Evolutionary conservation across 2,888 invertebrate genomes (phyloP).

Genomic region (Tiliacea aurago): DNA sequence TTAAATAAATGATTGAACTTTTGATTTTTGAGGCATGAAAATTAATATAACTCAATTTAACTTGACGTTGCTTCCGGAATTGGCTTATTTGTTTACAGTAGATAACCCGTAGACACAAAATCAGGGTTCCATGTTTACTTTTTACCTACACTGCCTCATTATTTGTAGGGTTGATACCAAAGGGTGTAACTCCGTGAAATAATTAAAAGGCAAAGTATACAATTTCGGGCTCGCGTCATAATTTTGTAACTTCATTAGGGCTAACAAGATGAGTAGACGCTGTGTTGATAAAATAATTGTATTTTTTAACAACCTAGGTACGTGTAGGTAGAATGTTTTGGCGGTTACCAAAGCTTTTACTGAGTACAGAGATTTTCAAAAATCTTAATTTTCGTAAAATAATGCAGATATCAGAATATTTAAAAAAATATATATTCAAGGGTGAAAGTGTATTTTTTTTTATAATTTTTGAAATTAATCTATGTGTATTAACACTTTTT

Average conservation of each 20-base stretch:
- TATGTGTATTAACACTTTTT: not conserved
- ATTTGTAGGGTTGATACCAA: slow-evolving; percentile 33
- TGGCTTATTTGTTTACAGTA: not conserved
- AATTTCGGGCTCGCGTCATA: slow-evolving; percentile 43
- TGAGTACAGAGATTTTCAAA: not conserved
- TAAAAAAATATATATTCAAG: too few relatives aligned
- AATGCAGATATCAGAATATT: not conserved
- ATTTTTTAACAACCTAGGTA: slow-evolving; percentile 18
- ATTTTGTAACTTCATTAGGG: slow-evolving; percentile 54
- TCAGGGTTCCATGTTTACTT: slow-evolving; percentile 57
- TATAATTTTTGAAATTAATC: not conserved
- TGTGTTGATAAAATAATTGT: slow-evolving; percentile 2
- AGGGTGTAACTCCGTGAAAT: slow-evolving; percentile 37
- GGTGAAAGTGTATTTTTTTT: too few relatives aligned
- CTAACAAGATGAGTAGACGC: slow-evolving; percentile 35
- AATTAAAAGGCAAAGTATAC: slow-evolving; percentile 57
- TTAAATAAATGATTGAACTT: not conserved
- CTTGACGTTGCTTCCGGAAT: not conserved
- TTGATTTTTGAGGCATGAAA: not conserved
- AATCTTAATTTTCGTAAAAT: not conserved
- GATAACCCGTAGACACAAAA: slow-evolving; percentile 22
- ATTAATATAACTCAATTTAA: not conserved
- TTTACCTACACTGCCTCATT: slow-evolving; percentile 34
- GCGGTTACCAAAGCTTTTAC: not conserved
- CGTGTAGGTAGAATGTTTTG: slow-evolving; percentile 5